These are phyloP conservation scores for Clostera curtula DNA, from an alignment of 2,888 invertebrate genomes.

Conservation along the genomic window DNA sequence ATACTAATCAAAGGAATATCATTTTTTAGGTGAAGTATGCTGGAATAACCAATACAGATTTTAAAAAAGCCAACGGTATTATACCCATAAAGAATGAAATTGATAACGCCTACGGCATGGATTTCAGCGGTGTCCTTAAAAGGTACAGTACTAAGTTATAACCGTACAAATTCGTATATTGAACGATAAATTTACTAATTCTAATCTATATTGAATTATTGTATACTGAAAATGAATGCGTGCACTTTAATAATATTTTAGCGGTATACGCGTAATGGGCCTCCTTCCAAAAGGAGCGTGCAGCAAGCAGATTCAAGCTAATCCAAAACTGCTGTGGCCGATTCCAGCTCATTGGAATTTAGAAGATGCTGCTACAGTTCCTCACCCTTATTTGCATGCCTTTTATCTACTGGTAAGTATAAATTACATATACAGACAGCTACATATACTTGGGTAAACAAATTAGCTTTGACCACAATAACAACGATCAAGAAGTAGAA, in stretches of 20 bases:
- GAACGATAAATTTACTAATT: not conserved
- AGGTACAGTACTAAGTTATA: not conserved
- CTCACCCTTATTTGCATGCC: constrained; percentile 77
- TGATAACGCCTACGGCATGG: constrained; percentile 27
- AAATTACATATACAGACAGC: too few relatives aligned
- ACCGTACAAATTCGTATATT: too few relatives aligned
- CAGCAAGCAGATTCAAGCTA: constrained; percentile 68
- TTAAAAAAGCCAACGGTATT: constrained; percentile 20
- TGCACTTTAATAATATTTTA: constrained; percentile 13
- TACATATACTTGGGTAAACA: too few relatives aligned
- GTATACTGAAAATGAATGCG: too few relatives aligned
- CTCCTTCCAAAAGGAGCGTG: constrained; percentile 65
- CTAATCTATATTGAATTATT: not conserved
- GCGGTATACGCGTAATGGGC: constrained; percentile 77
- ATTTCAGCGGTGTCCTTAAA: constrained; percentile 29
- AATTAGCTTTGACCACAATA: too few relatives aligned
- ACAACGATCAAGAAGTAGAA: too few relatives aligned
- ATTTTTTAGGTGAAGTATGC: constrained; percentile 30
- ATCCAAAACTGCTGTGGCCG: constrained; percentile 72
- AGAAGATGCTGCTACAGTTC: constrained; percentile 80
- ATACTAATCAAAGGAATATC: too few relatives aligned
- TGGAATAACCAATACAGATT: constrained; percentile 26
- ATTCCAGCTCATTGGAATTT: constrained; percentile 79
- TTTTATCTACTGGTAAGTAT: constrained; percentile 12
- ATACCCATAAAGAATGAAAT: constrained; percentile 1